phyloP scores from a whole-genome alignment of 2,888 invertebrate species.

The Heliconius hortense region DNA sequence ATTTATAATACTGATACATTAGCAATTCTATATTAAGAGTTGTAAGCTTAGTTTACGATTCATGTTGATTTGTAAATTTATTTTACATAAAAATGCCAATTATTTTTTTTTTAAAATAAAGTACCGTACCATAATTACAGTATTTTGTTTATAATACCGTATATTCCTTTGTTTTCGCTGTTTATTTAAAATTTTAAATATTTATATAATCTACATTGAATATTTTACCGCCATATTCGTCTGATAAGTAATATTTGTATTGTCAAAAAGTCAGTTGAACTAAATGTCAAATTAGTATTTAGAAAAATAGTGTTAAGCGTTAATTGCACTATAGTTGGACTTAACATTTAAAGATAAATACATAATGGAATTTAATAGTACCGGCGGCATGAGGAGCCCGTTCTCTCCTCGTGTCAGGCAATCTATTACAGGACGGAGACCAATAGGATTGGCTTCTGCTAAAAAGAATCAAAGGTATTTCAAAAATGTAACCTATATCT shows the following conservation, averaged over 20 bases:
- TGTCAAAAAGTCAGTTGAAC: constrained; percentile 11
- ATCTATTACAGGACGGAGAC: constrained; percentile 65
- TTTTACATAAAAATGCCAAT: too few species aligned
- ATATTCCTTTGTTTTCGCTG: too few species aligned
- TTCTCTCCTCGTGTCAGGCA: constrained; percentile 73
- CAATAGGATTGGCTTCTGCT: constrained; percentile 59
- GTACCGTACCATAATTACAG: too few species aligned
- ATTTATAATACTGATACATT: too few species aligned
- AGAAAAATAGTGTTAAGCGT: constrained; percentile 23
- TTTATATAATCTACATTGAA: neutral
- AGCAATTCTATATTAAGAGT: too few species aligned
- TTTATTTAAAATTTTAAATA: too few species aligned
- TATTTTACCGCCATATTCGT: constrained; percentile 1
- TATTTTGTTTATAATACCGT: too few species aligned
- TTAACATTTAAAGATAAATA: constrained; percentile 30
- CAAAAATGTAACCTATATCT: constrained; percentile 27
- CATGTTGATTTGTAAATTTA: too few species aligned
- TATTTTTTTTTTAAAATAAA: too few species aligned
- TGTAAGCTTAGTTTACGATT: too few species aligned
- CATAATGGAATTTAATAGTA: constrained; percentile 67
- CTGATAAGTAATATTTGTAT: neutral
- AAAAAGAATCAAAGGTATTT: constrained; percentile 67
- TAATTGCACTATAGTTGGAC: constrained; percentile 26
- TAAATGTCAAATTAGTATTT: constrained; percentile 17
- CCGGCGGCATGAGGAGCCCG: constrained; percentile 71